phyloP scores from a whole-genome alignment of 2,797 vertebrate species.

The Eidolon dupreanum region DNA sequence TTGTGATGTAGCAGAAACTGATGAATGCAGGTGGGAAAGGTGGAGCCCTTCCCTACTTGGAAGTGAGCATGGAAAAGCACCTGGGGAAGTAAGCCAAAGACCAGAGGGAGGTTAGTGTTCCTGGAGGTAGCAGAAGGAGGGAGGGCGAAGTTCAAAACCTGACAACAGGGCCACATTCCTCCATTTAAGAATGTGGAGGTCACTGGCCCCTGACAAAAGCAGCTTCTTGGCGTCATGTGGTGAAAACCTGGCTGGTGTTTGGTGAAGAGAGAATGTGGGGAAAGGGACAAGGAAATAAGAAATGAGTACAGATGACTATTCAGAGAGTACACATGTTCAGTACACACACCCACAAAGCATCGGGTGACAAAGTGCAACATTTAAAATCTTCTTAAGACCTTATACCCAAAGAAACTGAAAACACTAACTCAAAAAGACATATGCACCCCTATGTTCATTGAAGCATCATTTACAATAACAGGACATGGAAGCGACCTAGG shows the following conservation, averaged over 20 bases:
- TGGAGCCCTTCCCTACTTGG: background rate
- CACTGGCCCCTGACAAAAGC: background rate
- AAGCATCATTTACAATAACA: too few relatives aligned
- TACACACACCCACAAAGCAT: fast-evolving
- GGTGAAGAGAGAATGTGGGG: background rate
- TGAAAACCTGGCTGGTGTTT: background rate
- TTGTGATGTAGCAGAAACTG: background rate
- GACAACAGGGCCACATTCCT: too few relatives aligned
- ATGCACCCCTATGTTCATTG: too few relatives aligned
- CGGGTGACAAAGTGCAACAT: too few relatives aligned
- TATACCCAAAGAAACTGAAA: too few relatives aligned
- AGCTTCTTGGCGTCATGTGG: background rate
- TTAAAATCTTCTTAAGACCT: background rate
- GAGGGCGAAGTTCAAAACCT: background rate
- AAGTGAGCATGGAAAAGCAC: too few relatives aligned
- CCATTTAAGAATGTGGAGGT: too few relatives aligned
- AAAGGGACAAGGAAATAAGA: background rate
- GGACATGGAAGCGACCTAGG: too few relatives aligned
- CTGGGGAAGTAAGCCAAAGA: background rate
- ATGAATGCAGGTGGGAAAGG: too few relatives aligned
- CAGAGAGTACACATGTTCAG: background rate
- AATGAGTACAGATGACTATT: fast-evolving
- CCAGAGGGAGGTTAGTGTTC: background rate
- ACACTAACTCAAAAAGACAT: too few relatives aligned
- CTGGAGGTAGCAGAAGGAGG: background rate